These are phyloP conservation scores for Sinotaia quadrata DNA, from an alignment of 2,888 invertebrate species.

Conservation along the genomic window DNA sequence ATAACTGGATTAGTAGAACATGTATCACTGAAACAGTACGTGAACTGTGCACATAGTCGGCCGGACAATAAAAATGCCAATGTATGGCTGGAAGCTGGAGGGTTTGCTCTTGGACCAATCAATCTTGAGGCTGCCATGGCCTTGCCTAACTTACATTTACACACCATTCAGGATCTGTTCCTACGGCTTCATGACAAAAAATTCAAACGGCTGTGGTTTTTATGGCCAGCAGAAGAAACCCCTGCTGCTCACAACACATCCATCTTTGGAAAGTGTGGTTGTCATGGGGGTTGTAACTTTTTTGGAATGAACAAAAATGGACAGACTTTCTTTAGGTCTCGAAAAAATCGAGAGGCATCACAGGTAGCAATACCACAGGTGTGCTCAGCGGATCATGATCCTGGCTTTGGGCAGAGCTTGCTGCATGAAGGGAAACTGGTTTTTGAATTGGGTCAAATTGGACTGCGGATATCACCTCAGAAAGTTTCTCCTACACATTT, in stretches of 20 bases:
- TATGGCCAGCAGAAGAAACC: constrained; percentile 84
- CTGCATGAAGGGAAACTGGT: constrained; percentile 88
- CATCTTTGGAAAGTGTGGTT: constrained; percentile 84
- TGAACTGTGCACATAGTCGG: constrained; percentile 74
- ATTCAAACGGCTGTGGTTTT: constrained; percentile 91
- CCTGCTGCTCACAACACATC: constrained; percentile 30
- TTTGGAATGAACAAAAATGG: constrained; percentile 95
- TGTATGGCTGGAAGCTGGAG: constrained; percentile 91
- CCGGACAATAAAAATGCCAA: constrained; percentile 43
- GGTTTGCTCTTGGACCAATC: constrained; percentile 90
- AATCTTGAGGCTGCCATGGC: constrained; percentile 88
- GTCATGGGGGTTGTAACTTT: constrained; percentile 94
- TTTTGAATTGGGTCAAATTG: constrained; percentile 88
- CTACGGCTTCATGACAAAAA: constrained; percentile 80
- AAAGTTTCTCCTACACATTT: constrained; percentile 51
- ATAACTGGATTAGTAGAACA: constrained; percentile 88
- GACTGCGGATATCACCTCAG: constrained; percentile 76
- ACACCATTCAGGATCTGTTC: constrained; percentile 71
- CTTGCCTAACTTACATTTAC: constrained; percentile 72
- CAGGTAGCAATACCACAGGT: constrained; percentile 62
- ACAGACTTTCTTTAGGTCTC: constrained; percentile 87
- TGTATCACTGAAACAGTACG: constrained; percentile 80
- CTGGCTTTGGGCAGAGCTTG: constrained; percentile 94
- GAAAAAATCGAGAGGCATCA: constrained; percentile 44
- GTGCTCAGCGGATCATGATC: constrained; percentile 76